phyloP scores from a whole-genome alignment of 2,113 vertebrate genomes.

The Microcebus griseorufus region DNA sequence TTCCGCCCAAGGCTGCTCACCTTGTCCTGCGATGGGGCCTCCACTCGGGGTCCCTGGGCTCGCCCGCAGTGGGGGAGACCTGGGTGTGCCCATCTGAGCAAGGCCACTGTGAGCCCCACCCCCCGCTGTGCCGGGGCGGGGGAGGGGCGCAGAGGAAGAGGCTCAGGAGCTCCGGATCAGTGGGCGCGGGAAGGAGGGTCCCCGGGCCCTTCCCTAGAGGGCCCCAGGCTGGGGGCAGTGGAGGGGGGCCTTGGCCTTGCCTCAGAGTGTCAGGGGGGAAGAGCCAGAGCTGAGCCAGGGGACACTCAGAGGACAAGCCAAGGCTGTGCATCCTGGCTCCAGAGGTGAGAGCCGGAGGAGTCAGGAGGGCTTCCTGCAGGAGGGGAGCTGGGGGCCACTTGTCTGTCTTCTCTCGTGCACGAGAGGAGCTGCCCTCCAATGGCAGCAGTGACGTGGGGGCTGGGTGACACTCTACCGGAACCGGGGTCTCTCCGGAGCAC shows the following conservation, averaged over 20 bases:
- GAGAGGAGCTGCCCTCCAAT: neutral
- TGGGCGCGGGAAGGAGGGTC: neutral
- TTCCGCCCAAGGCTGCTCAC: neutral
- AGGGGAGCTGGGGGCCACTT: neutral
- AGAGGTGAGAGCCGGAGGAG: neutral
- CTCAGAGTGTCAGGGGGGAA: neutral
- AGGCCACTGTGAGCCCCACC: neutral
- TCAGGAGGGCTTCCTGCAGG: conserved; percentile 27
- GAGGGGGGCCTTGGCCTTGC: neutral
- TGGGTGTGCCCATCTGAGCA: neutral
- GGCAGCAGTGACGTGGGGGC: neutral
- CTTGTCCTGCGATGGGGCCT: neutral
- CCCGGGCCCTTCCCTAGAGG: neutral
- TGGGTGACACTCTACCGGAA: neutral
- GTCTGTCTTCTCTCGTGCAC: neutral
- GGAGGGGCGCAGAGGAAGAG: neutral
- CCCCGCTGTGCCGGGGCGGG: no score
- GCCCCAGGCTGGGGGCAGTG: neutral
- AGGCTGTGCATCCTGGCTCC: neutral
- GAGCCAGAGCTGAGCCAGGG: neutral
- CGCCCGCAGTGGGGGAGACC: neutral
- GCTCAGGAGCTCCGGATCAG: neutral
- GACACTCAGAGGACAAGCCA: neutral
- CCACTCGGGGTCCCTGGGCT: neutral
- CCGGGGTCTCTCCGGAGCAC: neutral